Conservation (phyloP, 30 jellyfish, hydroid and myxozoan genomes). For the Mastigias papua region DNA sequence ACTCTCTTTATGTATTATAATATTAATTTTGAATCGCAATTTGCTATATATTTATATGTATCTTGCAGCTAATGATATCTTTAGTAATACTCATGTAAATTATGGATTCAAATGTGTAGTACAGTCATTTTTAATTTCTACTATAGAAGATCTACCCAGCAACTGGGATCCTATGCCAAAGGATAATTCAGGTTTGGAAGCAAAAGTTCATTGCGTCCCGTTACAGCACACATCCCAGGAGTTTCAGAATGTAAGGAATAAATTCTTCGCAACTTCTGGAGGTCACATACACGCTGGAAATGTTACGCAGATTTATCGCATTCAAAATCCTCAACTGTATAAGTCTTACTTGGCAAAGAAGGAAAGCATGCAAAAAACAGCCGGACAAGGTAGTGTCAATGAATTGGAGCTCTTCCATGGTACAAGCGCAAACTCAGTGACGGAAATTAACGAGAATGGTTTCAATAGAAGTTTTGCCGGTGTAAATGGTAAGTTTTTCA, state of each 20-base stretch:
- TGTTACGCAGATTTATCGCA: conserved; percentile 7
- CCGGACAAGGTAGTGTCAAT: conserved; percentile 21
- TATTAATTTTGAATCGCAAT: not conserved
- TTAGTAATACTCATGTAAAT: no score
- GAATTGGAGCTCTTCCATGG: conserved; percentile 67
- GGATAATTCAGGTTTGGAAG: conserved; percentile 3
- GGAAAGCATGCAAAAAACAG: conserved; percentile 41
- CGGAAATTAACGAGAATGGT: conserved; percentile 51
- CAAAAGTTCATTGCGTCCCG: not conserved
- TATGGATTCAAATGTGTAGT: no score
- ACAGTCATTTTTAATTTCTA: no score
- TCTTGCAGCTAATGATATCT: not conserved
- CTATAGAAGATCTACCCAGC: not conserved
- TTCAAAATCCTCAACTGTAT: conserved; percentile 53
- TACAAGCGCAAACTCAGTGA: conserved; percentile 19
- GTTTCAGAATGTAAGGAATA: not conserved
- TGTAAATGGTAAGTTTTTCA: conserved; percentile 39
- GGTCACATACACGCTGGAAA: conserved; percentile 1
- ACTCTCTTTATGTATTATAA: not conserved
- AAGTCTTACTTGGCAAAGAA: conserved; percentile 35
- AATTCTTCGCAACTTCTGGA: not conserved
- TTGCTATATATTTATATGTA: not conserved
- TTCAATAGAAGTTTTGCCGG: conserved; percentile 79
- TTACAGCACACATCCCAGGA: conserved; percentile 4
- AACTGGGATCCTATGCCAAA: conserved; percentile 53